Evolutionary conservation across 23 tunicate species (phyloP).

Genomic region (Clavelina lepadiformis): DNA sequence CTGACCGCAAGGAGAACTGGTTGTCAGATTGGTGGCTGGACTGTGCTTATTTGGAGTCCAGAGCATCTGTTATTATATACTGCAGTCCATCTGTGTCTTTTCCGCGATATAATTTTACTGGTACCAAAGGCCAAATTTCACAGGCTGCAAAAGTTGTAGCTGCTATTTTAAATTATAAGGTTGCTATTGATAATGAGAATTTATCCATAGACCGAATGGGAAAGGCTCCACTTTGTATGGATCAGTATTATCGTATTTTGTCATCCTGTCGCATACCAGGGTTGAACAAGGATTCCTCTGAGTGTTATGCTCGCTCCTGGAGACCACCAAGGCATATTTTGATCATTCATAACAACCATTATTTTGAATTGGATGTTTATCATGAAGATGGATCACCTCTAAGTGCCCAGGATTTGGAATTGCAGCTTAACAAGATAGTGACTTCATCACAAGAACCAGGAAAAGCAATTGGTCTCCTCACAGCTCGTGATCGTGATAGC

Average conservation of each 20-base stretch:
- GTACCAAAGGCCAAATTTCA: conserved; percentile 56
- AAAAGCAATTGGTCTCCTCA: conserved; percentile 46
- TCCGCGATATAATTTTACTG: conserved; percentile 69
- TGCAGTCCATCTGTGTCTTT: conserved; percentile 82
- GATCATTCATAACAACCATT: conserved; percentile 59
- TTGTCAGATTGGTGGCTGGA: conserved; percentile 86
- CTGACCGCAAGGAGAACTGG: conserved; percentile 68
- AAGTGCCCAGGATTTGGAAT: conserved; percentile 43
- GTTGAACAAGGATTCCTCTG: conserved; percentile 28
- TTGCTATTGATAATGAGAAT: conserved; percentile 63
- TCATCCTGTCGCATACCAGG: conserved; percentile 84
- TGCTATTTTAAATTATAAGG: conserved; percentile 58
- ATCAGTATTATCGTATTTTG: conserved; percentile 76
- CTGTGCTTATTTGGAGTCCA: conserved; percentile 51
- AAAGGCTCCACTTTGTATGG: conserved; percentile 65
- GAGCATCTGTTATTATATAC: conserved; percentile 64
- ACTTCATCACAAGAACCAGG: conserved; percentile 1
- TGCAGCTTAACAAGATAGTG: conserved; percentile 58
- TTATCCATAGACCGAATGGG: conserved; percentile 71
- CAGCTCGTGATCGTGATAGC: conserved; percentile 54
- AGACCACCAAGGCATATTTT: conserved; percentile 69
- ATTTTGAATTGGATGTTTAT: conserved; percentile 62
- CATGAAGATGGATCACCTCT: conserved; percentile 54
- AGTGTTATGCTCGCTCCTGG: conserved; percentile 50
- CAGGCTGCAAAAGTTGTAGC: conserved; percentile 85